Base-by-base conservation (phyloP, 2,888 invertebrate genomes). In the Synanthedon myopaeformis region DNA sequence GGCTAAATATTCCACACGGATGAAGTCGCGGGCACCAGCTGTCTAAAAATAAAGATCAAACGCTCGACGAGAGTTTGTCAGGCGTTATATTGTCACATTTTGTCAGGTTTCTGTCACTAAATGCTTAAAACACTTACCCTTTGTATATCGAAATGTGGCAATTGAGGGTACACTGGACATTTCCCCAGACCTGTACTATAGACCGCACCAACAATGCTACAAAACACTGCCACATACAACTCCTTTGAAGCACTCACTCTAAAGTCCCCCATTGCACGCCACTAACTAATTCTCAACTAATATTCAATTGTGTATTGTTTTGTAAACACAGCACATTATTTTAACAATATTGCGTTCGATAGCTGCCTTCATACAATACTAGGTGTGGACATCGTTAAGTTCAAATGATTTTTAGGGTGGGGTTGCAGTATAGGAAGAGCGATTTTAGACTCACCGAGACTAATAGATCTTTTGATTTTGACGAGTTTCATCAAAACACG, bases 151-250 rank as follows among this genome's bases (percentile, higher is more conserved):
- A 92, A 92, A 74, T 91, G 84, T 42, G 90, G 89, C 75, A 92
- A 87, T 62, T 90, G 89, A 52, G 90, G 90, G 72, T 92, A 90
- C 60, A 90, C 89, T 4, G 93, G 93, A 65, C 93, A 93, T 66
- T 88, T 89, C 58, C 93, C 93, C 49, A 93, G 79, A 50, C 92
- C 92, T 51, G 89, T 82, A 56, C 73, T 66, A 41, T 71, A 57
- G 56, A 69, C 82, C n/a, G 69, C 66, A 54, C 68, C 69, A 35
- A 72, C 58, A 50, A 75, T 56, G 19, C 67, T 64, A 56, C 71
- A 72, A 56, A 80, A 65, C 55, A 80, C 61, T 55, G 79, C 56
- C 14, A 49, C 23, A 23, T 17, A 19, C 51, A 76, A 56, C 60
- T 67, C 65, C 42, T 61, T 60, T 52, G 62, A 64, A 53, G 61